Evolutionary conservation across 2,113 vertebrate genomes (phyloP).

Genomic region (Lophotis ruficrista): DNA sequence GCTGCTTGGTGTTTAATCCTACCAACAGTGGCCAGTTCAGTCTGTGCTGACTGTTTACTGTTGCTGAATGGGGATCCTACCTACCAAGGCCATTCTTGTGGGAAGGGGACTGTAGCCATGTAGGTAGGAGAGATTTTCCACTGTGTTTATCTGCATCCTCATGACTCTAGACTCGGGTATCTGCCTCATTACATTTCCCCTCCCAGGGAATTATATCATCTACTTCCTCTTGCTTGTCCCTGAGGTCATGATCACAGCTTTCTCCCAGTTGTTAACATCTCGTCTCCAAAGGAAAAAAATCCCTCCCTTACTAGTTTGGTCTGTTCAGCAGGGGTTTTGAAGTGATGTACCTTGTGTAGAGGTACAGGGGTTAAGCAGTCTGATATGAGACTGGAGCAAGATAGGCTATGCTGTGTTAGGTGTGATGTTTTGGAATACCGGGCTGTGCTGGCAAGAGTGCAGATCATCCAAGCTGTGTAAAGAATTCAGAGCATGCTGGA

Average conservation of each 20-base stretch:
- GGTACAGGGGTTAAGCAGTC: not conserved
- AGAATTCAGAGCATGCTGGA: not conserved
- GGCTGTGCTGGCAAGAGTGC: not conserved
- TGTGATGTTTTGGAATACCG: not conserved
- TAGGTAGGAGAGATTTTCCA: not conserved
- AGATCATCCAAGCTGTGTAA: not conserved
- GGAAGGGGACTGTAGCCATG: not conserved
- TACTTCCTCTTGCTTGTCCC: not conserved
- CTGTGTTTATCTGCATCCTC: not conserved
- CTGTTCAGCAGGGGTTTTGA: not conserved
- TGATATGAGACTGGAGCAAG: not conserved
- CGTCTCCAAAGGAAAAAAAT: not conserved
- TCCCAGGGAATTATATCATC: not conserved
- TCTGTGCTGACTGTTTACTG: not conserved
- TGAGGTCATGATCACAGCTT: not conserved
- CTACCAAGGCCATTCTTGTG: not conserved
- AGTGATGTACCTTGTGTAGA: not conserved
- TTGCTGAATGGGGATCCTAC: not conserved
- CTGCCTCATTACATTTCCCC: not conserved
- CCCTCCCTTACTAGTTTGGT: not conserved
- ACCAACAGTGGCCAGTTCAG: not conserved
- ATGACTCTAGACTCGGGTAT: not conserved
- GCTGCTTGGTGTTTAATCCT: not conserved
- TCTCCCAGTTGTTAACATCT: not conserved
- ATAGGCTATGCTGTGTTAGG: not conserved